These are phyloP conservation scores for Odontocerum albicorne DNA, from an alignment of 2,888 invertebrate species.

Conservation along the genomic window DNA sequence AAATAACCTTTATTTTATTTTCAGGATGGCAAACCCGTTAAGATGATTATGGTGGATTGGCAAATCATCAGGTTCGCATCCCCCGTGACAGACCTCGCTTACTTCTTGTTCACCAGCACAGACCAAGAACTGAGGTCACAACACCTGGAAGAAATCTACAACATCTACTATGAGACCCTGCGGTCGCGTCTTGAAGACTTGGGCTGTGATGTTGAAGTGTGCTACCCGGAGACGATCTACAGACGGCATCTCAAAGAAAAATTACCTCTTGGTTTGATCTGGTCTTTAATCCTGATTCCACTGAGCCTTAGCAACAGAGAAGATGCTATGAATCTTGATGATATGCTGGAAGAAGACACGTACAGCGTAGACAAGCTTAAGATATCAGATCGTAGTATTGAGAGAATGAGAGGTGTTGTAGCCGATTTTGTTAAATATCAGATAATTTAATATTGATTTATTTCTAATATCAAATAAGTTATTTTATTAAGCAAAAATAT, in stretches of 20 bases:
- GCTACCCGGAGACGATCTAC: slow-evolving; percentile 9
- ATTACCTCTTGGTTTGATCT: slow-evolving; percentile 4
- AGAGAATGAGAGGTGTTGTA: slow-evolving; percentile 17
- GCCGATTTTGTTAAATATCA: slow-evolving; percentile 24
- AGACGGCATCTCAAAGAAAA: slow-evolving; percentile 13
- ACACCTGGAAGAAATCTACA: slow-evolving; percentile 6
- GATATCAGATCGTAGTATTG: slow-evolving; percentile 2
- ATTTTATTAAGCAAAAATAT: too few species aligned
- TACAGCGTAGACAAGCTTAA: not conserved
- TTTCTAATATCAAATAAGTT: too few species aligned
- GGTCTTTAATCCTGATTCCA: slow-evolving; percentile 4
- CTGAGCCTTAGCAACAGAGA: slow-evolving; percentile 3
- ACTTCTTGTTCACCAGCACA: slow-evolving; percentile 10
- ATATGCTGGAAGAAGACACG: not conserved
- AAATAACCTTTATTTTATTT: slow-evolving; percentile 5
- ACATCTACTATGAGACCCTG: slow-evolving; percentile 13
- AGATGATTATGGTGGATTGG: slow-evolving; percentile 27
- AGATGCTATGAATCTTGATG: slow-evolving; percentile 4
- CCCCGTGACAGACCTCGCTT: slow-evolving; percentile 12
- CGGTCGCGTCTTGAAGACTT: not conserved
- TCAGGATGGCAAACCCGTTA: slow-evolving; percentile 17
- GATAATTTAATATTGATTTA: too few species aligned
- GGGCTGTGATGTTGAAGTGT: not conserved
- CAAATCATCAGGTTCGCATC: slow-evolving; percentile 19
- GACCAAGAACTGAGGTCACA: slow-evolving; percentile 14